Base-by-base conservation (phyloP, 2,113 vertebrate genomes). In the Opisthocomus hoazin region DNA sequence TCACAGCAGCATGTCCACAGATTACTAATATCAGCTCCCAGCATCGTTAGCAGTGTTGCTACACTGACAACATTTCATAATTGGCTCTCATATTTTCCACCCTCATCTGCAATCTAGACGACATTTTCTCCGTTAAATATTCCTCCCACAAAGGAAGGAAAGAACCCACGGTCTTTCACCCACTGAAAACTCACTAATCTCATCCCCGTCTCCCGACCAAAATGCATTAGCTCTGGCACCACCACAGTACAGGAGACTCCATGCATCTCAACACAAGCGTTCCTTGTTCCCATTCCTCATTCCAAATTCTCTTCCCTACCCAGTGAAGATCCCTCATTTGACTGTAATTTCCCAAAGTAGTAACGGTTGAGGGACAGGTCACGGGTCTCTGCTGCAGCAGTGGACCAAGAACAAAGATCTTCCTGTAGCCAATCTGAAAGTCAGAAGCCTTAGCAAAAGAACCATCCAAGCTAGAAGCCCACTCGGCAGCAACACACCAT, bases 301-400 rank as follows among this genome's bases (percentile, higher is more conserved):
- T 68, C 21, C 22, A 64, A 15, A 69, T 89, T 43, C 36, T 58
- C 54, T 85, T 23, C 70, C 23, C 46, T 20, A 36, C 22, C n/a
- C 54, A n/a, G 27, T 18, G 23, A 57, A 70, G 13, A 60, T 50
- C 54, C 30, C 39, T 91, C 50, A 92, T 68, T 37, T 79, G 50
- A 82, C 57, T 46, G 17, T 34, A 54, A 39, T 43, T 87, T 93
- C 61, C 46, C 21, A 4, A 63, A 85, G 34, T 2, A 76, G 8
- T 56, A 60, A n/a, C 4, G 7, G 34, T 10, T 92, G 64, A 63
- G 9, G 64, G 24, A 77, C 12, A 69, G 19, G 6, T 60, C 53
- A 37, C 0, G 0, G 16, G 17, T 74, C 37, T 84, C 45, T 81
- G 50, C 54, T 43, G 45, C 39, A 93, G 60, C 41, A 1, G 1